These are phyloP conservation scores for Lasioglossum morio DNA, from an alignment of 2,888 invertebrate genomes.

Conservation along the genomic window DNA sequence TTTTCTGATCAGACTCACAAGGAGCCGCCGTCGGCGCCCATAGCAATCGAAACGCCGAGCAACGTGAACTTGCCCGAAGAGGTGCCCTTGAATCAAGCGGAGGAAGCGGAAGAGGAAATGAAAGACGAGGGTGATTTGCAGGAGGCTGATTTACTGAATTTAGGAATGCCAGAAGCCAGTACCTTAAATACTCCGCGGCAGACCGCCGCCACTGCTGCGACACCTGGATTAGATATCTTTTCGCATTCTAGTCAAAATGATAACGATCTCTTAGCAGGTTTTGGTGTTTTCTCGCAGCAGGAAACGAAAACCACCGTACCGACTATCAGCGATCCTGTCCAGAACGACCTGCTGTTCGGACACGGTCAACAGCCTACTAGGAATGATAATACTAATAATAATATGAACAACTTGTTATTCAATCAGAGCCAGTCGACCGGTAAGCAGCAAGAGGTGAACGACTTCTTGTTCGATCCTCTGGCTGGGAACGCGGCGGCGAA, in stretches of 20 bases:
- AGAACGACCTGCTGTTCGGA: constrained; percentile 77
- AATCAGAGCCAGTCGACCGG: constrained; percentile 62
- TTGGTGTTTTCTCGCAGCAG: constrained; percentile 75
- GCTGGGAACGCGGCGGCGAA: constrained; percentile 60
- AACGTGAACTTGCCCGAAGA: constrained; percentile 34
- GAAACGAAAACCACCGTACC: constrained; percentile 59
- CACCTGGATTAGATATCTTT: constrained; percentile 80
- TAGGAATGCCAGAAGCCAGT: constrained; percentile 74
- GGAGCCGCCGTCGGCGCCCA: constrained; percentile 11
- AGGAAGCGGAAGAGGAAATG: constrained; percentile 47
- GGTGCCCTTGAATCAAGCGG: constrained; percentile 14
- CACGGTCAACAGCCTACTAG: constrained; percentile 54
- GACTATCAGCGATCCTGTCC: constrained; percentile 66
- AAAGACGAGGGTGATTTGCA: constrained; percentile 64
- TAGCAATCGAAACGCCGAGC: constrained; percentile 11
- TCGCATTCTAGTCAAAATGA: constrained; percentile 76
- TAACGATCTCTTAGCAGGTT: constrained; percentile 80
- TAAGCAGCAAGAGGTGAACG: constrained; percentile 55
- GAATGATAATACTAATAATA: constrained; percentile 62
- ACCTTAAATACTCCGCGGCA: constrained; percentile 60
- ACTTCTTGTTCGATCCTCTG: constrained; percentile 80
- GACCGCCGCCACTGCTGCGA: constrained; percentile 37
- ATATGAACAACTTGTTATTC: constrained; percentile 76
- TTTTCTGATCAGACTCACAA: constrained; percentile 25
- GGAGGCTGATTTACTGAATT: constrained; percentile 83